Conservation (phyloP, 2,113 vertebrate genomes). For the Brachyistius frenatus region DNA sequence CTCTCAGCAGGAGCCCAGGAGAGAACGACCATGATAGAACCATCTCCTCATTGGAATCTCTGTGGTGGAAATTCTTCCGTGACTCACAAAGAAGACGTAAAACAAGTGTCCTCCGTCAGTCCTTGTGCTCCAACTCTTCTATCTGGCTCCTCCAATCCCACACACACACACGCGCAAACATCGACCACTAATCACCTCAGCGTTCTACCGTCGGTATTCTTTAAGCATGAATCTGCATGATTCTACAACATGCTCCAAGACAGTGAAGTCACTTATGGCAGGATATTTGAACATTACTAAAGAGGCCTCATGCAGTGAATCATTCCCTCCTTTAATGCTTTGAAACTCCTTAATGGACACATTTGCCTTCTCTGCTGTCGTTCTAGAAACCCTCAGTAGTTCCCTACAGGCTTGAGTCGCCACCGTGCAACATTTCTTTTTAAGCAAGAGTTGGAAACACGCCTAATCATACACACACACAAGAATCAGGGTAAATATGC, state of each 20-base stretch:
- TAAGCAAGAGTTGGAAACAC: conserved; percentile 48
- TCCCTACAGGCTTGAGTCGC: conserved; percentile 17
- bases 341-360: conserved; percentile 46
- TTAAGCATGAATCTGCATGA: conserved; percentile 81
- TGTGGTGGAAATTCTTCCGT: conserved; percentile 44
- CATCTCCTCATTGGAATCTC: conserved; percentile 63
- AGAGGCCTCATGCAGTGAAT: conserved; percentile 58
- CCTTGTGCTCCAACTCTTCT: conserved; percentile 36
- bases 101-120: conserved; percentile 40
- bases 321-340: conserved; percentile 30
- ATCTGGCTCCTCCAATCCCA: conserved; percentile 25
- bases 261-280: conserved; percentile 39
- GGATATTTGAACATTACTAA: conserved; percentile 46
- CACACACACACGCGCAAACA: conserved; percentile 9
- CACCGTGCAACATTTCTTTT: conserved; percentile 40
- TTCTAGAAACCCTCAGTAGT: conserved; percentile 55
- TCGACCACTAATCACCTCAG: conserved; percentile 51
- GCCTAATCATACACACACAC: conserved; percentile 41
- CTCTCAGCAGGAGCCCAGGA: conserved; percentile 80
- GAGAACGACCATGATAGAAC: conserved; percentile 81
- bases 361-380: conserved; percentile 63
- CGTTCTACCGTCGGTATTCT: conserved; percentile 42
- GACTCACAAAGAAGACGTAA: conserved; percentile 69
- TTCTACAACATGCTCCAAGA: conserved; percentile 55
- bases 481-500: conserved; percentile 59